phyloP scores from a whole-genome alignment of 2,113 vertebrate genomes.

The Lepus timidus region DNA sequence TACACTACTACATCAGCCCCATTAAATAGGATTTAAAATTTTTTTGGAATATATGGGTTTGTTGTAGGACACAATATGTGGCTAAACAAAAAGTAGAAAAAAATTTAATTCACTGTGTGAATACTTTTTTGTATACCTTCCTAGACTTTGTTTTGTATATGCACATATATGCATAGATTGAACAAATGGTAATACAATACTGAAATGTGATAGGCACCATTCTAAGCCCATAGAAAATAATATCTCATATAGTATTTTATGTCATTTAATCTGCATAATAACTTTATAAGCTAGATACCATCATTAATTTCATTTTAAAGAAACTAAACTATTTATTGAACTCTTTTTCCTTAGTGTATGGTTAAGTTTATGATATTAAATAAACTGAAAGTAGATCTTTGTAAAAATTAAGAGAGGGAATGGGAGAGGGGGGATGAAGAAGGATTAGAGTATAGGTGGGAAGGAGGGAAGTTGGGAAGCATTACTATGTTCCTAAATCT shows the following conservation, averaged over 20 bases:
- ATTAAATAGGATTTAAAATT: no score
- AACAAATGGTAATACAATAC: neutral
- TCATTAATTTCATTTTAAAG: neutral
- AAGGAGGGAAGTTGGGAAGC: no score
- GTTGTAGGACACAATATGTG: neutral
- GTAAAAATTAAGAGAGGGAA: no score
- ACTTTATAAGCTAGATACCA: neutral
- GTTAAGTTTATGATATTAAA: no score
- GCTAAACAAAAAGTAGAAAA: neutral
- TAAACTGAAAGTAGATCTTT: no score
- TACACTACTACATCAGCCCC: no score
- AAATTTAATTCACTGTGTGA: neutral
- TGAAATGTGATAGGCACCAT: slow-evolving; percentile 3
- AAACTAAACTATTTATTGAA: neutral
- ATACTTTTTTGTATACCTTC: neutral
- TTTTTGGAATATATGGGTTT: neutral
- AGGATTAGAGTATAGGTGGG: no score
- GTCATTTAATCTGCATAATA: neutral
- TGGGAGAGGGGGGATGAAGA: no score
- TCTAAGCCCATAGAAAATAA: slow-evolving; percentile 24
- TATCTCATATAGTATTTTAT: neutral
- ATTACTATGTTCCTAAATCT: no score
- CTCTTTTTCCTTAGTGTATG: no score
- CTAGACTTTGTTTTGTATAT: neutral
- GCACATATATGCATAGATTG: neutral